A percentile compares a stretch with the other conserved stretches of the same genome.
These are phyloP conservation scores for Eptesicus fuscus DNA, from an alignment of 2,113 vertebrate genomes.

Conservation along the genomic window DNA sequence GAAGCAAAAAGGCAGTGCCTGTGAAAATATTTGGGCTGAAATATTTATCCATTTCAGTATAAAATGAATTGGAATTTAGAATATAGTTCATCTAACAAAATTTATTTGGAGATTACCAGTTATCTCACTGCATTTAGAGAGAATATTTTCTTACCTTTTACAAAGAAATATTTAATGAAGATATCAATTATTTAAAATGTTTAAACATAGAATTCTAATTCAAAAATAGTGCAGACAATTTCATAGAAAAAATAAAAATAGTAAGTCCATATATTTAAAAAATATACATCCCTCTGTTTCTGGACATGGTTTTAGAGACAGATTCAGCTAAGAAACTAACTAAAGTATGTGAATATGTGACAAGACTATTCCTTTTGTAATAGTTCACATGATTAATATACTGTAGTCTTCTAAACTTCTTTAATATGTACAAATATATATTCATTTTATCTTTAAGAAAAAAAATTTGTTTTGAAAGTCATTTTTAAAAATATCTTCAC, in stretches of 20 bases:
- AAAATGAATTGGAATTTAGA: slow-evolving; percentile 31
- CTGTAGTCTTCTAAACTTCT: not conserved
- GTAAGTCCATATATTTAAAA: not conserved
- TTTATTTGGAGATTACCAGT: not conserved
- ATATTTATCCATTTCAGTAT: not conserved
- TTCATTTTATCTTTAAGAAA: not conserved
- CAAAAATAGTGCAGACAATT: not conserved
- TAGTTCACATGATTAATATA: not conserved
- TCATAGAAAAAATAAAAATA: not conserved
- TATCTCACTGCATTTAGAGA: not conserved
- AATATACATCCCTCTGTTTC: not conserved
- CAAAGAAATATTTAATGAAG: not conserved
- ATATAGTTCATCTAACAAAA: not conserved
- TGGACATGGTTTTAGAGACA: not conserved
- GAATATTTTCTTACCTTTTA: not conserved
- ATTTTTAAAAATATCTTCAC: not conserved
- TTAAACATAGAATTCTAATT: not conserved
- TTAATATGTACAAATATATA: not conserved
- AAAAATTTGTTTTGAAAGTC: not conserved
- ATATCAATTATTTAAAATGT: not conserved
- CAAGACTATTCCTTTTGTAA: not conserved
- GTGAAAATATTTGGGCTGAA: slow-evolving; percentile 26
- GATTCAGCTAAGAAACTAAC: not conserved
- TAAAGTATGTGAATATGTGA: not conserved
- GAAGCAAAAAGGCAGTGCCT: not conserved